Evolutionary conservation across 2,797 vertebrate genomes (phyloP).

Genomic region (Megaceryle alcyon): DNA sequence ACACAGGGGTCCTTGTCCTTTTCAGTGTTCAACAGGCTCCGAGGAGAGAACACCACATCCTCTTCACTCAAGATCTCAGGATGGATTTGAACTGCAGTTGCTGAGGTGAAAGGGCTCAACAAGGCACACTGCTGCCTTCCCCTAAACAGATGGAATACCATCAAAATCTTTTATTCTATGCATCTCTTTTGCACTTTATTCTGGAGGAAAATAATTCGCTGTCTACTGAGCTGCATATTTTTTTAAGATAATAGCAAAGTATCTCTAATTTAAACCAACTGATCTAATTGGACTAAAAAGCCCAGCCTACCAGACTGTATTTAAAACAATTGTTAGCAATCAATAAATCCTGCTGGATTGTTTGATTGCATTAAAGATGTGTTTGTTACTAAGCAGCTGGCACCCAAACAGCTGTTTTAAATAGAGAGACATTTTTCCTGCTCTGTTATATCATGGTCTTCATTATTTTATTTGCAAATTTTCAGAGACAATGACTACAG

Average conservation of each 20-base stretch:
- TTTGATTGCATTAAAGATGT: conserved; percentile 85
- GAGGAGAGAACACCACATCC: conserved; percentile 35
- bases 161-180: conserved; percentile 12
- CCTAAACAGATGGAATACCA: conserved; percentile 38
- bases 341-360: conserved; percentile 82
- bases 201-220: not conserved
- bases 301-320: conserved; percentile 80
- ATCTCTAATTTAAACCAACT: conserved; percentile 88
- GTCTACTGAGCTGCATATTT: conserved; percentile 1
- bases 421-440: conserved; percentile 76
- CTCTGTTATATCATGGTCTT: conserved; percentile 75
- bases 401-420: conserved; percentile 86
- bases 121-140: conserved; percentile 10
- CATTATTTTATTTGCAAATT: conserved; percentile 70
- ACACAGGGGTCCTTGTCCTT: conserved; percentile 54
- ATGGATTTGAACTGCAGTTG: conserved; percentile 57
- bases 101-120: conserved; percentile 55
- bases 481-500: conserved; percentile 46
- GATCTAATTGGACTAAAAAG: conserved; percentile 82
- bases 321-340: conserved; percentile 84
- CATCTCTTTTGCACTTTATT: conserved; percentile 14
- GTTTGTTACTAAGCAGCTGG: conserved; percentile 83
- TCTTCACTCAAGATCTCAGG: conserved; percentile 58
- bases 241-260: conserved; percentile 71
- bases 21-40: conserved; percentile 51